Percentiles rank a stretch among this genome's conserved stretches.
These are phyloP conservation scores for Coregonus sp. DNA, from an alignment of 2,797 vertebrate species.

Conservation along the genomic window DNA sequence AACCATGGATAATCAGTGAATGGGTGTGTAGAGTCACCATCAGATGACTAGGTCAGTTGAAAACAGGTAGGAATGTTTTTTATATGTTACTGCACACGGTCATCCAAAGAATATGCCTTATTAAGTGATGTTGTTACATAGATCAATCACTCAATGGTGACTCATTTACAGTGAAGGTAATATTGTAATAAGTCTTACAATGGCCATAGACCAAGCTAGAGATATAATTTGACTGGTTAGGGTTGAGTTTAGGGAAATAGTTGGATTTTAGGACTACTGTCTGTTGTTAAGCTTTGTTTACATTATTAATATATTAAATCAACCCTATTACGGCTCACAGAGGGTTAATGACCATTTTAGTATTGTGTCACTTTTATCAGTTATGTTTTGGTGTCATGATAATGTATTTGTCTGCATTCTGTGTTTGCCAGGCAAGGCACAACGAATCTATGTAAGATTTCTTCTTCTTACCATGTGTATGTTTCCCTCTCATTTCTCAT, in stretches of 20 bases:
- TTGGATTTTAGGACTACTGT: constrained; percentile 68
- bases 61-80: constrained; percentile 50
- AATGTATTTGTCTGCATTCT: too few relatives aligned
- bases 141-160: constrained; percentile 44
- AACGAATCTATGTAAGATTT: constrained; percentile 77
- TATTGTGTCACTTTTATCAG: constrained; percentile 66
- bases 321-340: constrained; percentile 51
- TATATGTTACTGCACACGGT: constrained; percentile 72
- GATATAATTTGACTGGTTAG: constrained; percentile 44
- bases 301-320: constrained; percentile 82
- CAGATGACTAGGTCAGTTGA: constrained; percentile 53
- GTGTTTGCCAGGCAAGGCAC: constrained; percentile 58
- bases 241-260: constrained; percentile 30
- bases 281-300: constrained; percentile 76
- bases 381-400: constrained; percentile 54
- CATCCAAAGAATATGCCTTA: constrained; percentile 75
- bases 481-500: constrained; percentile 54
- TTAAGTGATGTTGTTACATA: constrained; percentile 37
- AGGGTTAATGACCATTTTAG: constrained; percentile 63
- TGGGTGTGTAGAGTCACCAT: constrained; percentile 29
- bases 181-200: background rate
- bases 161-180: constrained; percentile 17
- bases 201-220: background rate
- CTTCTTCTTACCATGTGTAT: constrained; percentile 57
- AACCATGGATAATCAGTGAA: constrained; percentile 35